Conservation (phyloP, 1,140 invertebrate genomes). For the Anastrepha ludens region DNA sequence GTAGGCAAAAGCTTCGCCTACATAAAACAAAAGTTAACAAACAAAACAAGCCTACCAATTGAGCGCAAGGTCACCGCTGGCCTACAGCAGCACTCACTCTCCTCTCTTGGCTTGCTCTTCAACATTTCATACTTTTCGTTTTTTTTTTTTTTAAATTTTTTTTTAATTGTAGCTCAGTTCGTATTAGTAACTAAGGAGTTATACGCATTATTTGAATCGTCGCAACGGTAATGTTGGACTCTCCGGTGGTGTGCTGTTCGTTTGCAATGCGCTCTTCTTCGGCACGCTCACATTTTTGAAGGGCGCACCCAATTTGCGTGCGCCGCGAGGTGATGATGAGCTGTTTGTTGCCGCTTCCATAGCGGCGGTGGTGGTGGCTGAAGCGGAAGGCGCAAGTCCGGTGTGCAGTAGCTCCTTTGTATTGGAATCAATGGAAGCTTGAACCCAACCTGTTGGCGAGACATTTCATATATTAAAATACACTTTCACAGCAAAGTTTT, state of each 20-base stretch:
- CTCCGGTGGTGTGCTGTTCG: constrained; percentile 72
- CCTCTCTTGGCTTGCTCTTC: not conserved
- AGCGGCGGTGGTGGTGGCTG: constrained; percentile 68
- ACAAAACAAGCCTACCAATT: not conserved
- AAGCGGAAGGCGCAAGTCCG: constrained; percentile 67
- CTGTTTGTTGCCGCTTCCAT: constrained; percentile 64
- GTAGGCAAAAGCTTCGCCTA: not conserved
- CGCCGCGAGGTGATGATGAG: constrained; percentile 74
- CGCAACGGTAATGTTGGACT: constrained; percentile 74
- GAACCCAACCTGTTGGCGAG: constrained; percentile 66
- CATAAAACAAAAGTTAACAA: not conserved
- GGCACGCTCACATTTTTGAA: constrained; percentile 73
- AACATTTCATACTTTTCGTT: too few relatives aligned
- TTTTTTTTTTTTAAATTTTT: not conserved
- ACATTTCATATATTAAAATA: too few relatives aligned
- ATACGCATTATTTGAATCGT: constrained; percentile 68
- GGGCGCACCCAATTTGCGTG: constrained; percentile 75
- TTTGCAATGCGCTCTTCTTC: constrained; percentile 70
- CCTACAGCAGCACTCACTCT: not conserved
- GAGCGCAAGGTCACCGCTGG: not conserved
- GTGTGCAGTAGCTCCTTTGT: constrained; percentile 61
- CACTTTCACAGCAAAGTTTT: too few relatives aligned
- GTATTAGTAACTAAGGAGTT: constrained; percentile 54
- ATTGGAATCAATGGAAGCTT: constrained; percentile 69
- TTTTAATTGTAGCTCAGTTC: not conserved